Evolutionary conservation across 2,113 vertebrate genomes (phyloP), one percentile per base, ranked within the genome.

Genomic region (Cyanoramphus novaezelandiae): DNA sequence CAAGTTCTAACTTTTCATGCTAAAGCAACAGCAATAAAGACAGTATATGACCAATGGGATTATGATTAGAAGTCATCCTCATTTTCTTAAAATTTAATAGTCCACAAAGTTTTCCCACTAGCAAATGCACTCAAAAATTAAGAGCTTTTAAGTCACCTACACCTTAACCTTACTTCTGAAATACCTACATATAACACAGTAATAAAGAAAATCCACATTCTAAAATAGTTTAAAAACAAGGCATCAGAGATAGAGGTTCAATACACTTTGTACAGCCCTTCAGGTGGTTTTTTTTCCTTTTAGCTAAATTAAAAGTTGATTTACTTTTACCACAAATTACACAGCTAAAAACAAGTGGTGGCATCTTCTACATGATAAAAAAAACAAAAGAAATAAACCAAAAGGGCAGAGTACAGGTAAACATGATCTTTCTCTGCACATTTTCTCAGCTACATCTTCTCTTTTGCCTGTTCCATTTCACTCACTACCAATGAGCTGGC

Each of bases 351-450:
- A 55, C 21, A 67, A 76, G n/a, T 4, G 33, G 23, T 39, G 25
- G 19, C 71, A 63, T 29, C 55, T 91, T 13, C 11, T 29, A n/a
- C 2, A 2, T 17, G 8, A 46, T 62, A 35, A 69, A 68, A 69
- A 68, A 10, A 70, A 33, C 8, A 60, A 16, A 2, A 29, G 10
- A 50, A 76, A 55, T 13, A 18, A 10, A 37, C 67, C 13, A 4
- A 5, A 18, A 78, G 7, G 6, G 13, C 6, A 57, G 12, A 72
- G 27, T 9, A 77, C 17, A 76, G 14, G 17, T 23, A 57, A 52
- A 28, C 0, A 0, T 2, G 4, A 50, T 14, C 19, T n/a, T 67
- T 49, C 59, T 49, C 63, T 24, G 17, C 46, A 74, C 10, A 10
- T 85, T 68, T 64, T 23, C 55, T 59, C 29, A 60, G 20, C 4